These are phyloP conservation scores for Erythrolamprus reginae DNA, from an alignment of 2,113 vertebrate genomes.

Conservation along the genomic window DNA sequence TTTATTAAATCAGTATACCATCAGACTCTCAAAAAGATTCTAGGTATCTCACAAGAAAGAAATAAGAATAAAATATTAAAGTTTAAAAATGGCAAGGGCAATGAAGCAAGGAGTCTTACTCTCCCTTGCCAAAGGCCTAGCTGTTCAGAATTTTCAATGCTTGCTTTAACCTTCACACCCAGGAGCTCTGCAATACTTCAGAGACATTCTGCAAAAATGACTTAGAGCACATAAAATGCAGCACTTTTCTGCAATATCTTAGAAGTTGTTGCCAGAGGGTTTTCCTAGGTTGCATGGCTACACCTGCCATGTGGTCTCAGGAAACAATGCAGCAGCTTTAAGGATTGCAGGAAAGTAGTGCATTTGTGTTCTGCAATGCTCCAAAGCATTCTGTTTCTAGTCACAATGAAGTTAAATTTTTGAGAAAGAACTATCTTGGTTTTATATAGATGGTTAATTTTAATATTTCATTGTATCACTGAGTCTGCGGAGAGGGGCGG, in stretches of 20 bases:
- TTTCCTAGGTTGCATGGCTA: not conserved
- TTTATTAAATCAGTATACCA: not conserved
- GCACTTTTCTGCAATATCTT: not conserved
- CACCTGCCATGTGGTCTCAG: not conserved
- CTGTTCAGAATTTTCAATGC: not conserved
- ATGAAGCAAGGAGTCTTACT: not conserved
- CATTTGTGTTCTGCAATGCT: not conserved
- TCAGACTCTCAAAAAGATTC: not conserved
- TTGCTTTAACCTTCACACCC: not conserved
- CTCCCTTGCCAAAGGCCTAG: not conserved
- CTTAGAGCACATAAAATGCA: not conserved
- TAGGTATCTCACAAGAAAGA: not conserved
- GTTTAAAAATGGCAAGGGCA: not conserved
- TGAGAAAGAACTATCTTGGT: not conserved
- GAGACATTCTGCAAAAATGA: not conserved
- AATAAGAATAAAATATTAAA: not conserved
- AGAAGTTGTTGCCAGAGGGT: not conserved
- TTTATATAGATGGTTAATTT: not conserved
- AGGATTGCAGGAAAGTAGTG: not conserved
- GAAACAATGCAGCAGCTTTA: not conserved
- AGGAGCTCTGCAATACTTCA: not conserved
- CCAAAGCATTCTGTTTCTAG: not conserved
- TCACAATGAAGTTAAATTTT: not conserved
- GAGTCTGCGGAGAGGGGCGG: no score
- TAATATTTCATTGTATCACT: not conserved